Conservation (phyloP, 2,888 invertebrate species). For the Tipula vernalis region DNA sequence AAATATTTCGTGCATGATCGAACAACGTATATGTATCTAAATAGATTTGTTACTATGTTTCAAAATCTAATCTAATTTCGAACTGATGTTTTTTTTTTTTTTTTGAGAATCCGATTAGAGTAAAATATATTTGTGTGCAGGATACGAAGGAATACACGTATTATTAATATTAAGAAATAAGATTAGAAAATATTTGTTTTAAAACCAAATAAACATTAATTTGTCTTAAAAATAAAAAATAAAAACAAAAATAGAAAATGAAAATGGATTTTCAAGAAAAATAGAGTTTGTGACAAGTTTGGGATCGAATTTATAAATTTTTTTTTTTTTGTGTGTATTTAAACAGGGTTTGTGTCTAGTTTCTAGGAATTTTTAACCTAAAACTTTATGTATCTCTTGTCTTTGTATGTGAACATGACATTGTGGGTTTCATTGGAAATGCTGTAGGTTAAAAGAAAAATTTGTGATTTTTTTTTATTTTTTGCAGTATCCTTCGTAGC, state of each 20-base stretch:
- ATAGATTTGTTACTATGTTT: not conserved
- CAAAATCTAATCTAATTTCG: not conserved
- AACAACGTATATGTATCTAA: not conserved
- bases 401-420: not conserved
- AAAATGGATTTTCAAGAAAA: not conserved
- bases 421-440: not conserved
- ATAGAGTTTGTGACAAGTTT: constrained; percentile 4
- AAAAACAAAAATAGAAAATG: not conserved
- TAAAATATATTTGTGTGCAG: not conserved
- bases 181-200: not conserved
- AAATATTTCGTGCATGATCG: not conserved
- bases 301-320: not conserved
- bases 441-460: not conserved
- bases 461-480: not conserved
- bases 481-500: not conserved
- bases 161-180: not conserved
- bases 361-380: not conserved
- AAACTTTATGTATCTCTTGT: not conserved
- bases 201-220: not conserved
- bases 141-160: not conserved
- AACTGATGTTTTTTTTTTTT: too few relatives aligned
- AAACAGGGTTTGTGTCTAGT: not conserved
- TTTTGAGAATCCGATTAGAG: not conserved
- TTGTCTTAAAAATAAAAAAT: not conserved
- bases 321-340: not conserved